Evolutionary conservation across 2,797 vertebrate species (phyloP), one percentile per base, ranked within the genome.

Genomic region (Huso huso): DNA sequence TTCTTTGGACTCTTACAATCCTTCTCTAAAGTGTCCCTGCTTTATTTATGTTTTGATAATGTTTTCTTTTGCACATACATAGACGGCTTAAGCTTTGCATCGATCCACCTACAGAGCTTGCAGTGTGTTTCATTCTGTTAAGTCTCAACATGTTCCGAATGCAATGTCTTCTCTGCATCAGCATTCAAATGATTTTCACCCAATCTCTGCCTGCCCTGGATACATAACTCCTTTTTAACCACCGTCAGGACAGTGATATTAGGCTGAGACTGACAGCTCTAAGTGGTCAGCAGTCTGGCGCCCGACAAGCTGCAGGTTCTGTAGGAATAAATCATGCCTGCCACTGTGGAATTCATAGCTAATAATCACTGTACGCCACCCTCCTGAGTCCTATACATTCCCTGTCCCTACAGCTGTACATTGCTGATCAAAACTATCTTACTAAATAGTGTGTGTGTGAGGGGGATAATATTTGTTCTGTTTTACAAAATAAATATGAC

Each of bases 241-340:
- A 37, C 2, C 23, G 23, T 37, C 23, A 37, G 23, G 80, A 81
- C 81, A 79, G 60, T 69, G 75, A 79, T 78, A 79, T 81, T 70
- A 78, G 37, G 49, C 70, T 10, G 6, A 10, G 61, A 9, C 61
- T 18, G 23, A 61, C 65, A 66, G 6, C 76, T 74, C 23, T 3
- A 37, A 4, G 23, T n/a, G 64, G 72, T 73, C 67, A 72, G 72
- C 68, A 76, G 48, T 57, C 68, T 67, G 76, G 77, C 67, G 70
- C 80, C 73, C 4, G 66, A 70, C 79, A 80, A 79, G 67, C 75
- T 78, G 66, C 65, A 70, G 49, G 79, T 71, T 76, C 49, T 69
- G 72, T 82, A 76, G 61, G 55, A 78, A 77, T 73, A 82, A 85
- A 82, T 79, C 72, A 78, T 65, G 11, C 73, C 74, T 79, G 79